Evolutionary conservation across 2,797 vertebrate species (phyloP).

Genomic region (Fringilla coelebs): DNA sequence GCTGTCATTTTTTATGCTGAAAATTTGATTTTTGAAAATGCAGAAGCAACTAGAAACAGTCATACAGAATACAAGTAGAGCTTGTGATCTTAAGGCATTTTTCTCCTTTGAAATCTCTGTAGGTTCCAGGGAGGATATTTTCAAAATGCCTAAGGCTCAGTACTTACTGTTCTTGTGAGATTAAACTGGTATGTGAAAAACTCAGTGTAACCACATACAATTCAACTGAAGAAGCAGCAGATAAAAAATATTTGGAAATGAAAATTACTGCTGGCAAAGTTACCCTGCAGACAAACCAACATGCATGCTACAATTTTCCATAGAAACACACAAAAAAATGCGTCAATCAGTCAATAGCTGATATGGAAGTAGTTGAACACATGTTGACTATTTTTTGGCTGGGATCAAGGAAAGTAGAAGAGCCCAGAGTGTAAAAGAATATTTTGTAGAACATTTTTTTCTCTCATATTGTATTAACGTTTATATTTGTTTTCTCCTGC

Average conservation of each 20-base stretch:
- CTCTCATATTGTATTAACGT: background rate
- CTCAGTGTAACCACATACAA: background rate
- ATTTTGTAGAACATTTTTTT: background rate
- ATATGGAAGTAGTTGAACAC: background rate
- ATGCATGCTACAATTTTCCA: background rate
- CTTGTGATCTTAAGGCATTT: background rate
- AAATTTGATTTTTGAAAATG: background rate
- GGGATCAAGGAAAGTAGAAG: background rate
- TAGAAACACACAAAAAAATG: background rate
- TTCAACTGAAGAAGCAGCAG: background rate
- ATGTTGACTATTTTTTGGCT: background rate
- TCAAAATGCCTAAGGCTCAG: background rate
- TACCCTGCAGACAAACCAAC: background rate
- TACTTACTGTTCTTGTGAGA: background rate
- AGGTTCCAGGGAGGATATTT: background rate
- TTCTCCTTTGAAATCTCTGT: background rate
- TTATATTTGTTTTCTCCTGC: background rate
- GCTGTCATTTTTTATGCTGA: background rate
- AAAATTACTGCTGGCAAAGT: background rate
- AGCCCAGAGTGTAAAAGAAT: background rate
- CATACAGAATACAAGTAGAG: background rate
- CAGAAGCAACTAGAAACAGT: background rate
- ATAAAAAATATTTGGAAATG: background rate
- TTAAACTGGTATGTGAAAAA: background rate
- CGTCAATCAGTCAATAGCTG: too few species aligned